Evolutionary conservation across 2,888 invertebrate genomes (phyloP), one percentile per base, ranked within the genome.

Genomic region (Candidula unifasciata): DNA sequence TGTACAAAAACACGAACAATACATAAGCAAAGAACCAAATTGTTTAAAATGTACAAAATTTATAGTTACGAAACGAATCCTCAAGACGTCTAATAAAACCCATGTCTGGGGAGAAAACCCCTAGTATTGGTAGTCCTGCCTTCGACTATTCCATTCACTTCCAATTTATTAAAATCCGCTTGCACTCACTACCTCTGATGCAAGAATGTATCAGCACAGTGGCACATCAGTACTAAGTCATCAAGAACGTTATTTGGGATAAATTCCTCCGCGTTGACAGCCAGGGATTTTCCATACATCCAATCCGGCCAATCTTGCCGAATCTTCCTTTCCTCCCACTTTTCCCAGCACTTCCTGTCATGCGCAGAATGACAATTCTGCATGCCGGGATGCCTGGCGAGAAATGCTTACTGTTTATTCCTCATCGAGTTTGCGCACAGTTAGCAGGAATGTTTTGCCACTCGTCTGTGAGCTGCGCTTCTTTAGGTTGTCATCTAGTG

Each of bases 341-440:
- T 54, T 80, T 10, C 13, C 6, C 73, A 2, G 73, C 37, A 73
- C 37, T 73, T 76, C 76, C 76, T 76, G 33, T 54, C 76, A 54
- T 76, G 76, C 76, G 30, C 76, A 76, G 24, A 30, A 30, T 57
- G 76, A 52, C 57, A 76, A 27, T 52, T 13, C 33, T 18, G 76
- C 27, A 76, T 76, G 3, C 54, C 30, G 18, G 54, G 27, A 57
- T 52, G 76, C 13, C 54, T 57, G 18, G 76, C 57, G 1, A 57
- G 57, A 52, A 57, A 74, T 78, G 37, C 30, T 8, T 3, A 35
- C 24, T 0, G 27, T 64, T 35, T 60, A 35, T 78, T 60, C 27
- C 8, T 6, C 66, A 66, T n/a, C 66, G n/a, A 66, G n/a, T 66
- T 66, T 27, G 0, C 27, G 10, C 66, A 66, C 27, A n/a, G 27